Percentiles rank a stretch among this genome's conserved stretches.
These are phyloP conservation scores for Batillaria attramentaria DNA, from an alignment of 1,140 invertebrate genomes.

Conservation along the genomic window DNA sequence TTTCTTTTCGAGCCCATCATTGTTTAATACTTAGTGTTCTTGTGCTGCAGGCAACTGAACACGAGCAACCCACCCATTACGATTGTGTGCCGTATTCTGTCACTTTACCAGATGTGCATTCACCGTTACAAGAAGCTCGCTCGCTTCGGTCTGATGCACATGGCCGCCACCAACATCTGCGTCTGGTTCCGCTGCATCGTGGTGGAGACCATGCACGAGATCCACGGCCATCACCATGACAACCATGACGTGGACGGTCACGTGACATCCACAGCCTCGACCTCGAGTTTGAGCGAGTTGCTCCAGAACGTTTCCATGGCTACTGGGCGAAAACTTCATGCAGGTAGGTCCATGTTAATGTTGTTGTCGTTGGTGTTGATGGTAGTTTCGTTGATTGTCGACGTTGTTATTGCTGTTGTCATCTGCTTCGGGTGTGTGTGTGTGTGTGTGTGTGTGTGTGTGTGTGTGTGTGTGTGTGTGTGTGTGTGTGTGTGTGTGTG, in stretches of 20 bases:
- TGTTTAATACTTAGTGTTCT: too few relatives aligned
- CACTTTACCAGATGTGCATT: constrained; percentile 49
- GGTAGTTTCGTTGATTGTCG: not conserved
- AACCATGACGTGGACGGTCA: not conserved
- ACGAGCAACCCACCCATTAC: too few relatives aligned
- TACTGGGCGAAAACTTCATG: constrained; percentile 14
- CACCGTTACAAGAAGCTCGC: constrained; percentile 86
- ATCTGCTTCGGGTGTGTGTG: not conserved
- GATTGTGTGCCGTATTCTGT: too few relatives aligned
- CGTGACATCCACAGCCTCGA: not conserved
- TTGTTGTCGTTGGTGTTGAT: not conserved
- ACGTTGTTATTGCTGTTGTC: not conserved
- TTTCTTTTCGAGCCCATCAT: too few relatives aligned
- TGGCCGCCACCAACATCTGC: constrained; percentile 96
- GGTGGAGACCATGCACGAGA: constrained; percentile 53
- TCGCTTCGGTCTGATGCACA: constrained; percentile 94
- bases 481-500: constrained; percentile 4
- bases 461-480: not conserved
- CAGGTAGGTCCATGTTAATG: constrained; percentile 8
- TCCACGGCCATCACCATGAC: constrained; percentile 26
- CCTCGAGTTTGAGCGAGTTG: not conserved
- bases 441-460: constrained; percentile 5
- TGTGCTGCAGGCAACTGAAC: too few relatives aligned
- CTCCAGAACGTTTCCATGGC: not conserved
- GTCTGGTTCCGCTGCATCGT: constrained; percentile 77